These are phyloP conservation scores for Trachelus troglodyta DNA, from an alignment of 2,888 invertebrate species.

Conservation along the genomic window DNA sequence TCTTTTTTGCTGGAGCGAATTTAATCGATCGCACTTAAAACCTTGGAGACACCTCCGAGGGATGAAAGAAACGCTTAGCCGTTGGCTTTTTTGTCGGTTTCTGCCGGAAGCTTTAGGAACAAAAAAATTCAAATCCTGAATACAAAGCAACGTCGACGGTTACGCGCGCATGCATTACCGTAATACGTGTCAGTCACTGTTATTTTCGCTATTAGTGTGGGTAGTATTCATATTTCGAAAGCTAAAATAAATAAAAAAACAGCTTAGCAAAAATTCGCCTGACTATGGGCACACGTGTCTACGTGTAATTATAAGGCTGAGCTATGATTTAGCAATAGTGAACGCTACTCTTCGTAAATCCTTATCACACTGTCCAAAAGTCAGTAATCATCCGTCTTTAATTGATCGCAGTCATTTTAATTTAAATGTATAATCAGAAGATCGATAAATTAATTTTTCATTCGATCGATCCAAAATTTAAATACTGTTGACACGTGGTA, in stretches of 20 bases:
- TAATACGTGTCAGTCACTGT: slow-evolving; percentile 30
- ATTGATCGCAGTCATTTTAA: not conserved
- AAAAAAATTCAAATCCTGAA: not conserved
- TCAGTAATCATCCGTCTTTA: not conserved
- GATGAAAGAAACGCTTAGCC: not conserved
- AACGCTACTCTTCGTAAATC: not conserved
- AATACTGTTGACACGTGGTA: not conserved
- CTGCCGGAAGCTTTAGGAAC: not conserved
- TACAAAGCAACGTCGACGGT: not conserved
- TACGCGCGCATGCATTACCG: slow-evolving; percentile 3
- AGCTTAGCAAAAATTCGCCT: slow-evolving; percentile 14
- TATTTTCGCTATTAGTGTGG: not conserved
- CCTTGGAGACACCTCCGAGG: not conserved
- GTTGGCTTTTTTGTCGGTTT: not conserved
- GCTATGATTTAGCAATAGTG: not conserved
- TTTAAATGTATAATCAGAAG: too few relatives aligned
- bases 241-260: not conserved
- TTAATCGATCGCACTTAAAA: not conserved
- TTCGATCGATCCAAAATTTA: not conserved
- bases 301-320: not conserved
- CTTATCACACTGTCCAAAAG: not conserved
- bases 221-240: slow-evolving; percentile 12
- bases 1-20: not conserved
- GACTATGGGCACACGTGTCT: slow-evolving; percentile 3
- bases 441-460: not conserved